Base-by-base conservation (phyloP, 2,113 vertebrate genomes). In the Cavia aperea region DNA sequence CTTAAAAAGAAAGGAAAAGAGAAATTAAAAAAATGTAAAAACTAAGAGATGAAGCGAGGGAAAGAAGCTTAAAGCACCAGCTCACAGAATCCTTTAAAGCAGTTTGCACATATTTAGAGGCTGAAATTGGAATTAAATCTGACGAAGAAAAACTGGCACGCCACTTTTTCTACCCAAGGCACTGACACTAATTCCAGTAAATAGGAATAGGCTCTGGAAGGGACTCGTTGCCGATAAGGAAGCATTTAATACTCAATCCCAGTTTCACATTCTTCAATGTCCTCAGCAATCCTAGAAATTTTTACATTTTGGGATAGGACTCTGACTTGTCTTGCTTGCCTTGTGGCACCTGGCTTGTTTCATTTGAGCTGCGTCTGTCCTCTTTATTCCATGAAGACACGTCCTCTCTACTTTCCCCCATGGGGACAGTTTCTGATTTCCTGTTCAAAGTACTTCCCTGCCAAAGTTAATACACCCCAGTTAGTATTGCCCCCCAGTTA, bases 101-200 rank as follows among this genome's bases (percentile, higher is more conserved):
- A 70, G 79, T 63, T 21, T 62, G 56, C 77, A 78, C 72, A 66
- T 54, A 60, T 54, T 39, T 31, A 70, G 49, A 89, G 86, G 49
- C 14, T 54, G 87, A 91, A 73, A 85, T 81, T 70, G 84, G 87
- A 91, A 89, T 93, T 60, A 73, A 91, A 87, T 86, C n/a, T n/a
- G 73, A 88, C 66, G 6, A n/a, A 90, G 84, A 84, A 86, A 90
- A 93, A 70, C 51, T 49, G 7, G 56, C 65, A 13, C 5, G 46
- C 66, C 0, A 2, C 86, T 51, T 2, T 84, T 89, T 51, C 46
- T 65, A 29, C 78, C 75, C 23, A 39, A n/a, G 72, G 90, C 54
- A n/a, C 70, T 62, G 88, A 83, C 29, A 12, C 56, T 60, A 58
- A 89, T 60, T 83, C 54, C 39, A 92, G 88, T 63, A 70, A 86